These are phyloP conservation scores for Percopsis omiscomaycus DNA, from an alignment of 2,797 vertebrate species.

Conservation along the genomic window DNA sequence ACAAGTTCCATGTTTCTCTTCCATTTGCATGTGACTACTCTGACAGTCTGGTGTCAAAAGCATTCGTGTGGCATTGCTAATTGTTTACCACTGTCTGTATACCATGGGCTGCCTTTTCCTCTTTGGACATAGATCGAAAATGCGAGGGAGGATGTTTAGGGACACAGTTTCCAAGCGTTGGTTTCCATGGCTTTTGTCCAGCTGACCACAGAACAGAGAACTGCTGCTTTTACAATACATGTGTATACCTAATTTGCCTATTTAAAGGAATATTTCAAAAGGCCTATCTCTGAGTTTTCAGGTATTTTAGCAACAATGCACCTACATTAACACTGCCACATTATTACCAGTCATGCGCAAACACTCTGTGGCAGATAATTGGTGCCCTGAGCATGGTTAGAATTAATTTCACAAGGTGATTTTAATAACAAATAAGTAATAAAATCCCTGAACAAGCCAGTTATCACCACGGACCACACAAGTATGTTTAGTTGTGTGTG, in stretches of 20 bases:
- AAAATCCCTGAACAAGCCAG: neutral
- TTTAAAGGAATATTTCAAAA: slow-evolving; percentile 31
- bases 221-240: slow-evolving; percentile 3
- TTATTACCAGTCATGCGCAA: no score
- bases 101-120: slow-evolving; percentile 38
- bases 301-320: no score
- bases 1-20: slow-evolving; percentile 2
- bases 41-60: slow-evolving; percentile 47
- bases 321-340: no score
- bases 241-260: slow-evolving; percentile 23
- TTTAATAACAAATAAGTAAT: neutral
- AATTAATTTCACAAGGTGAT: neutral
- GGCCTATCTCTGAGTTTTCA: slow-evolving; percentile 2
- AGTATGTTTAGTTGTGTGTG: slow-evolving; percentile 2
- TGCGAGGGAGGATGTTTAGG: slow-evolving; percentile 49
- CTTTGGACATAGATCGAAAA: slow-evolving; percentile 19
- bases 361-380: neutral
- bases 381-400: neutral
- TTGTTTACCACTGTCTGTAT: slow-evolving; percentile 11
- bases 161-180: slow-evolving; percentile 24
- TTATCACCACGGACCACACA: neutral
- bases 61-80: slow-evolving; percentile 39
- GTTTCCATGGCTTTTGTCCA: neutral
- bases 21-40: slow-evolving; percentile 26
- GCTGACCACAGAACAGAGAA: slow-evolving; percentile 18